phyloP scores from a whole-genome alignment of 2,113 vertebrate species.

The Chauna torquata region DNA sequence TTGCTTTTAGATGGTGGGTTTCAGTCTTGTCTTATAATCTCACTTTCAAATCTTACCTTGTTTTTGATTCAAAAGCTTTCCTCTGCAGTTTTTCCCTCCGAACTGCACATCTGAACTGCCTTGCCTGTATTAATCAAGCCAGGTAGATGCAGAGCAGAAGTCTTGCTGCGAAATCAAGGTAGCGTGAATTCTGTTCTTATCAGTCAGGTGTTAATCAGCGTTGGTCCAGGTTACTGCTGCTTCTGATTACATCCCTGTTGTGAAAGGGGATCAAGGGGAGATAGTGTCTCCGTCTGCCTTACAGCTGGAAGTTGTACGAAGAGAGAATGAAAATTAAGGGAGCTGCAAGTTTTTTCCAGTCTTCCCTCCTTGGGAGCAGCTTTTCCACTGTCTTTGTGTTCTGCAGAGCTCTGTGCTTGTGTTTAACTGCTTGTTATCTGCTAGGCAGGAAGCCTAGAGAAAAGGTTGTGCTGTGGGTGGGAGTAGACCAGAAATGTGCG shows the following conservation, averaged over 20 bases:
- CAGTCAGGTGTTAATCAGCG: not conserved
- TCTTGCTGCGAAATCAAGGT: not conserved
- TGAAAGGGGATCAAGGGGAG: not conserved
- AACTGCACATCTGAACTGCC: no score
- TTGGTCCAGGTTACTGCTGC: not conserved
- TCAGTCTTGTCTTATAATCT: accelerated
- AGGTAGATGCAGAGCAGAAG: not conserved
- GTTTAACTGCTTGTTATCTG: not conserved
- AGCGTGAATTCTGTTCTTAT: not conserved
- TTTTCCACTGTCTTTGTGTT: not conserved
- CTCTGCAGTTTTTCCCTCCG: accelerated
- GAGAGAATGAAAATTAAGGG: not conserved
- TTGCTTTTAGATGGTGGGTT: not conserved
- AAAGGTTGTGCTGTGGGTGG: not conserved
- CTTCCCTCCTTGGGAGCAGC: not conserved
- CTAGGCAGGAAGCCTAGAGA: accelerated
- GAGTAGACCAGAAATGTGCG: not conserved
- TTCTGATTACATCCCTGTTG: not conserved
- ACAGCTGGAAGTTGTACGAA: not conserved
- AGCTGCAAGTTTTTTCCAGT: accelerated
- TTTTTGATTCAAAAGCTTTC: not conserved
- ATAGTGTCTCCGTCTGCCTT: not conserved
- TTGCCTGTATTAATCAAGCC: not conserved
- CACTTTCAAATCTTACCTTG: not conserved
- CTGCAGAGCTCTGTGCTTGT: not conserved